Evolutionary conservation across 2,888 invertebrate species (phyloP), one percentile per base, ranked within the genome.

Genomic region (Ichneumoninae sp.): DNA sequence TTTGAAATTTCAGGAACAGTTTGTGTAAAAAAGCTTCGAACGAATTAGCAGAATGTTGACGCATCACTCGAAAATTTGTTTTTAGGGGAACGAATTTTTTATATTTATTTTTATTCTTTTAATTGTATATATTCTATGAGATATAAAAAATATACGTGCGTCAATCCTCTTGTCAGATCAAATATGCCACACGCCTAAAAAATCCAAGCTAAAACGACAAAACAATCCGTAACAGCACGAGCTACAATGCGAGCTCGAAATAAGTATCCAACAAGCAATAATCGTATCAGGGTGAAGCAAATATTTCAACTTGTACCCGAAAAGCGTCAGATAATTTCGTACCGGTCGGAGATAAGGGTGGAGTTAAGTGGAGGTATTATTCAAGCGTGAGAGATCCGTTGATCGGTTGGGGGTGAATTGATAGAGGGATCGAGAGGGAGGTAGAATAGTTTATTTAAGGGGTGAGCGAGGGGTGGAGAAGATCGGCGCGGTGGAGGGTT

Each of bases 281-380:
- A 66, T 71, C 44, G 75, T 66, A 82, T 79, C 70, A 76, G 66
- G 63, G 79, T 73, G 73, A 63, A 79, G 82, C 85, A 73, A 76
- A 85, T 85, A 82, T 71, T 85, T 82, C 73, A 75, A 71, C 71
- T 82, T 73, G 66, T 68, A 22, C 50, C 13, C 60, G 71, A 79
- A 10, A 54, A 57, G 71, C 75, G 68, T 22, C 76, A 63, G 76
- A 85, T 84, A 70, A 81, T 82, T 82, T 70, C 75, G 81, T 30
- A 50, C 22, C 52, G 30, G 19, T 63, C 79, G 60, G 52, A 85
- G 82, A 85, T 79, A 82, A 82, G 79, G 78, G 70, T 52, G 63
- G 75, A 82, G 81, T 79, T 85, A 85, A 85, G 85, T 79, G 82
- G 82, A 76, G 68, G 79, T 82, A 85, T 85, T 82, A 85, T 82